Conservation (phyloP, 2,888 invertebrate genomes). For the Synergus itoensis region DNA sequence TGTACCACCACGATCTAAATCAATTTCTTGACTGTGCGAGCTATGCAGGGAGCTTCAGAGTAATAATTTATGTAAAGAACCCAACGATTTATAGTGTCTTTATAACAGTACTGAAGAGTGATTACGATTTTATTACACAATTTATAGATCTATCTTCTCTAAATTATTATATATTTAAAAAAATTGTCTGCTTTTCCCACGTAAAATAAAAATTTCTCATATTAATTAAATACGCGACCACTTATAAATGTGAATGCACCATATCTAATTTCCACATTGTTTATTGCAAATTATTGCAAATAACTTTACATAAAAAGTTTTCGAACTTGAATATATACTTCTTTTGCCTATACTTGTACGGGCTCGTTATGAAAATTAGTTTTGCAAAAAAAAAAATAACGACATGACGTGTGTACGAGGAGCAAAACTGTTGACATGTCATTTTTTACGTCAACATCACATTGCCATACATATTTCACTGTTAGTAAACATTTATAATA, state of each 20-base stretch:
- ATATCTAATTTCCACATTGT: not conserved
- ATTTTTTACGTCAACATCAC: not conserved
- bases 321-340: not conserved
- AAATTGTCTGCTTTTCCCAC: too few relatives aligned
- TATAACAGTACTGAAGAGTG: constrained; percentile 6
- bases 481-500: not conserved
- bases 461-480: not conserved
- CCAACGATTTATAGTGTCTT: constrained; percentile 6
- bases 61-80: not conserved
- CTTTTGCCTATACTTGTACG: not conserved
- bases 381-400: not conserved
- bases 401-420: not conserved
- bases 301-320: not conserved
- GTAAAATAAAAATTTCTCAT: constrained; percentile 5
- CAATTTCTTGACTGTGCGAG: not conserved
- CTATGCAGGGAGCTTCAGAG: not conserved
- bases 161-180: too few relatives aligned
- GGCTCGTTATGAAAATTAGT: not conserved
- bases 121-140: too few relatives aligned
- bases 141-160: too few relatives aligned
- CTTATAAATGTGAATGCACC: not conserved
- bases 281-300: constrained; percentile 29
- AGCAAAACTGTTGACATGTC: constrained; percentile 2
- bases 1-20: not conserved
- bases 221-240: not conserved